phyloP scores from a whole-genome alignment of 2,113 vertebrate species.

The Syngnathoides biaculeatus region DNA sequence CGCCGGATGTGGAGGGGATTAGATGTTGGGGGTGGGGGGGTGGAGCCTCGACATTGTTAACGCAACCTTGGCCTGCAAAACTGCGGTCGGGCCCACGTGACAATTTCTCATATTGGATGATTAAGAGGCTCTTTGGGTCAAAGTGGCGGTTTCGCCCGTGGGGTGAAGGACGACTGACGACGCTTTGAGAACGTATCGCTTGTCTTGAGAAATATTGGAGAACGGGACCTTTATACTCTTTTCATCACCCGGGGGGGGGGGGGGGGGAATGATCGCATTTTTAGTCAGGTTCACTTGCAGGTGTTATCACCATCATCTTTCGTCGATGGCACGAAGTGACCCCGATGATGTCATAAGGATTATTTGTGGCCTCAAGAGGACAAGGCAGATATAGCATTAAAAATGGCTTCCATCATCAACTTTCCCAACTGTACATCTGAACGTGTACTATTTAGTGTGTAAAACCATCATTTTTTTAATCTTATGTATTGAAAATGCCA shows the following conservation, averaged over 20 bases:
- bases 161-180: conserved; percentile 8
- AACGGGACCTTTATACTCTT: too few relatives aligned
- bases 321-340: neutral
- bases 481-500: neutral
- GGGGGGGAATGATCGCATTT: neutral
- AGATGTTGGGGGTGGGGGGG: neutral
- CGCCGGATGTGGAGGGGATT: neutral
- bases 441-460: too few relatives aligned
- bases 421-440: too few relatives aligned
- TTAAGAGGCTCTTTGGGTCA: conserved; percentile 14
- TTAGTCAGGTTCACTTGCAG: neutral
- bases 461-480: too few relatives aligned
- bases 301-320: neutral
- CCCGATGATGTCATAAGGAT: conserved; percentile 26
- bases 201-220: neutral
- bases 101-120: conserved; percentile 17
- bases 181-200: neutral
- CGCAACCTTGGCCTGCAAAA: conserved; percentile 8
- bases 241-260: neutral
- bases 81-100: neutral
- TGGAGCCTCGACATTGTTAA: conserved; percentile 12
- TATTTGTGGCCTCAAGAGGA: conserved; percentile 12
- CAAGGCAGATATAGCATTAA: neutral
- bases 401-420: too few relatives aligned
- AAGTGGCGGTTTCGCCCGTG: neutral